phyloP scores from a whole-genome alignment of 1,140 invertebrate genomes.

The Zaprionus capensis region DNA sequence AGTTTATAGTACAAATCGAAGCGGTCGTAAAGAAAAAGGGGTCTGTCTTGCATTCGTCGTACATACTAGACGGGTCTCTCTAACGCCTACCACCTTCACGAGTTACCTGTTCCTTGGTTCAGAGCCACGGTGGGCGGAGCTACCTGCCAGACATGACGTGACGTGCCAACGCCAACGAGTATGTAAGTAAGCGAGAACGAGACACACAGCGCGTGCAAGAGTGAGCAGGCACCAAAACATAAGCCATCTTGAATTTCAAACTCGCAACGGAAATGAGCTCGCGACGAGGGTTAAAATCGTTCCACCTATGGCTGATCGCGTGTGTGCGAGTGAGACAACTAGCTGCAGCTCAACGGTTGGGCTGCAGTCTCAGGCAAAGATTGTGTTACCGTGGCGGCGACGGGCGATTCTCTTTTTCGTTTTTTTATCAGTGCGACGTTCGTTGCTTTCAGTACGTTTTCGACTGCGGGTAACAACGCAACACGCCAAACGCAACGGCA shows the following conservation, averaged over 20 bases:
- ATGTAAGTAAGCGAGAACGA: conserved; percentile 14
- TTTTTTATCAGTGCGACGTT: conserved; percentile 69
- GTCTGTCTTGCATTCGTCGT: conserved; percentile 5
- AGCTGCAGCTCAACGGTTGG: background rate
- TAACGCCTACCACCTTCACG: conserved; percentile 21
- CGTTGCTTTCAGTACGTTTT: conserved; percentile 68
- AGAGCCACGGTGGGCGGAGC: conserved; percentile 53
- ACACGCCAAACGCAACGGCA: conserved; percentile 61
- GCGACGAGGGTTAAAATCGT: conserved; percentile 57
- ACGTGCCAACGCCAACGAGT: conserved; percentile 3
- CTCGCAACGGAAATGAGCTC: conserved; percentile 63
- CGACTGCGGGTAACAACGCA: conserved; percentile 69
- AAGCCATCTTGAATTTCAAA: conserved; percentile 76
- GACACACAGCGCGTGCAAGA: conserved; percentile 14
- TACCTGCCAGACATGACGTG: conserved; percentile 54
- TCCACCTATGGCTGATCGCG: conserved; percentile 1
- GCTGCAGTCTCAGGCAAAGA: conserved; percentile 9
- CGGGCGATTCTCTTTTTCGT: conserved; percentile 33
- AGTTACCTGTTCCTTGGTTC: conserved; percentile 46
- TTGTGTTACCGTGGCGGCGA: conserved; percentile 11
- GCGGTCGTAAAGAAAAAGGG: conserved; percentile 66
- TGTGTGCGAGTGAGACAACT: conserved; percentile 52
- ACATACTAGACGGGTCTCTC: conserved; percentile 10
- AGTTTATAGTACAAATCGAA: conserved; percentile 77
- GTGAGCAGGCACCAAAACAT: conserved; percentile 32